These are phyloP conservation scores for Menura novaehollandiae DNA, from an alignment of 2,113 vertebrate genomes.

Conservation along the genomic window DNA sequence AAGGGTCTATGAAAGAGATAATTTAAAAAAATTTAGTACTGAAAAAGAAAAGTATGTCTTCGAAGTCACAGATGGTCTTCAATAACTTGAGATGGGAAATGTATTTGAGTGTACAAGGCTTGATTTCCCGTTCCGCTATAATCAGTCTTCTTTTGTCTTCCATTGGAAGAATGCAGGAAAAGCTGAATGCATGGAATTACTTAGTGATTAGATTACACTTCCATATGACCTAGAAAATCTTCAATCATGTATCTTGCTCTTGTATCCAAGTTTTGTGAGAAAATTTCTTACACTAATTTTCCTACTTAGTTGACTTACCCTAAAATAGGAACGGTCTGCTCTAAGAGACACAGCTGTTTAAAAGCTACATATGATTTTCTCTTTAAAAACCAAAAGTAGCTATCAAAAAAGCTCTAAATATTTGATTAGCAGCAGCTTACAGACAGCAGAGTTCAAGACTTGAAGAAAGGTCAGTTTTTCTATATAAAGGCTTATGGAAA, in stretches of 20 bases:
- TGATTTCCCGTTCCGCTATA: not conserved
- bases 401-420: conserved; percentile 51
- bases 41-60: not conserved
- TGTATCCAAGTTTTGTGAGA: not conserved
- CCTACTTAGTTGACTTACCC: not conserved
- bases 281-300: not conserved
- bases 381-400: not conserved
- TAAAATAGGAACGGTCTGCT: not conserved
- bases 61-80: not conserved
- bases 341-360: not conserved
- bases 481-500: conserved; percentile 6
- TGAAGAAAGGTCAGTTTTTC: conserved; percentile 26
- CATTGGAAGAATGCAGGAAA: not conserved
- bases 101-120: not conserved
- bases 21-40: not conserved
- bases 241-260: not conserved
- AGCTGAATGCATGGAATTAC: not conserved
- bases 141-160: conserved; percentile 10
- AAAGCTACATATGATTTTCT: not conserved
- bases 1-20: not conserved
- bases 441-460: not conserved
- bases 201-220: not conserved
- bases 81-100: not conserved
- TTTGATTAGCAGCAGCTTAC: conserved; percentile 53
- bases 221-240: not conserved